A percentile compares a stretch with the other conserved stretches of the same genome.
These are phyloP conservation scores for Pantherophis alleghaniensis DNA, from an alignment of 2,797 vertebrate species.

Conservation along the genomic window DNA sequence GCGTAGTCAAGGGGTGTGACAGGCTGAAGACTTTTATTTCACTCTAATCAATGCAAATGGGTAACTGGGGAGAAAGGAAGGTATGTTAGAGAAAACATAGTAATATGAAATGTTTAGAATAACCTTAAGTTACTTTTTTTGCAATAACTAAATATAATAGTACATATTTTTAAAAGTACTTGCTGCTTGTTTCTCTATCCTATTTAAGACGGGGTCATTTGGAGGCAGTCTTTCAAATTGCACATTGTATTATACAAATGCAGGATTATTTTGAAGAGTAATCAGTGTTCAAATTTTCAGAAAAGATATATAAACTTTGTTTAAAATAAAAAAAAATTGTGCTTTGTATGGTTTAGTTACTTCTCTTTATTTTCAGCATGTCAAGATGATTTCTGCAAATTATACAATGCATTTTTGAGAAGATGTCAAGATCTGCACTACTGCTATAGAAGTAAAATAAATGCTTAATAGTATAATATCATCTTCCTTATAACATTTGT, in stretches of 20 bases:
- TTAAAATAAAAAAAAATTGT: background rate
- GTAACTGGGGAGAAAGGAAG: background rate
- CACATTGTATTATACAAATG: slow-evolving; percentile 21
- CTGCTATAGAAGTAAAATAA: slow-evolving; percentile 26
- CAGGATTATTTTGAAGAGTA: slow-evolving; percentile 43
- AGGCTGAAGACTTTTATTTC: background rate
- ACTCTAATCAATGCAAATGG: background rate
- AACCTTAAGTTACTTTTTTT: background rate
- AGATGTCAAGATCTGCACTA: slow-evolving; percentile 46
- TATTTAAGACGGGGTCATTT: slow-evolving; percentile 3
- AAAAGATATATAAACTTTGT: background rate
- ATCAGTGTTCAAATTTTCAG: slow-evolving; percentile 47
- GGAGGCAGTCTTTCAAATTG: slow-evolving; percentile 30
- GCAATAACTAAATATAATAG: background rate
- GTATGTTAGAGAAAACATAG: background rate
- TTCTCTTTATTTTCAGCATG: slow-evolving; percentile 20
- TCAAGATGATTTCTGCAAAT: slow-evolving; percentile 46
- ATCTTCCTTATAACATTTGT: background rate
- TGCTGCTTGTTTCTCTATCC: background rate
- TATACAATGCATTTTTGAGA: slow-evolving; percentile 19
- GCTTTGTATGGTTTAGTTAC: background rate
- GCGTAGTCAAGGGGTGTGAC: no score
- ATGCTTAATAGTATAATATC: background rate
- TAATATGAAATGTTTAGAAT: background rate
- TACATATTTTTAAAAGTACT: background rate